These are phyloP conservation scores for Nasonia giraulti DNA, from an alignment of 1,140 invertebrate species.

Conservation along the genomic window DNA sequence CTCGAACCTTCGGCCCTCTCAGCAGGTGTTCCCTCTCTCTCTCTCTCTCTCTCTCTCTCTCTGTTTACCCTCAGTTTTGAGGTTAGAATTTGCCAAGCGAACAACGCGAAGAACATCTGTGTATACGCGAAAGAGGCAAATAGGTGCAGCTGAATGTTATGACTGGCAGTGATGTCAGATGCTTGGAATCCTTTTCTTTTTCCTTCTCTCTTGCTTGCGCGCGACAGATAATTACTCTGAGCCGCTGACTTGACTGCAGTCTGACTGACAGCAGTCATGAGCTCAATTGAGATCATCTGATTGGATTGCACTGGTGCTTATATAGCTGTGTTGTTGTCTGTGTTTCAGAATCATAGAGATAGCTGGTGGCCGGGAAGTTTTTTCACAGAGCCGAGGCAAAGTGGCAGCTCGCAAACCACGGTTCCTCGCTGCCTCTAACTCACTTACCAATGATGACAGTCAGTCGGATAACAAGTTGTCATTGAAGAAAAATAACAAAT, in stretches of 20 bases:
- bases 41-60: background rate
- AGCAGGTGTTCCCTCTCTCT: background rate
- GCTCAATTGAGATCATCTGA: constrained; percentile 1
- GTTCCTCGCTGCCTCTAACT: constrained; percentile 77
- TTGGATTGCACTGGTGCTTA: background rate
- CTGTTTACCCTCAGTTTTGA: constrained; percentile 23
- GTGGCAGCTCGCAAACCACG: constrained; percentile 82
- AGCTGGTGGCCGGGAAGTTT: constrained; percentile 89
- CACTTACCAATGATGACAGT: constrained; percentile 71
- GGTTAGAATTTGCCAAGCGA: background rate
- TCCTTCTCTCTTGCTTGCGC: background rate
- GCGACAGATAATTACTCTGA: constrained; percentile 11
- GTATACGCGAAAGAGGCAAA: background rate
- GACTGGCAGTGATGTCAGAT: constrained; percentile 44
- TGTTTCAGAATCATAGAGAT: constrained; percentile 87
- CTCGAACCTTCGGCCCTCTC: background rate
- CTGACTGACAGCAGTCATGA: background rate
- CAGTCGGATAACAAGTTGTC: constrained; percentile 74
- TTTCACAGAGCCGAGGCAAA: constrained; percentile 88
- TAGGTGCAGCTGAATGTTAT: background rate
- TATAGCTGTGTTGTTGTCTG: constrained; percentile 6
- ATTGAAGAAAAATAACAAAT: constrained; percentile 76
- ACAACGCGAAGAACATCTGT: constrained; percentile 22
- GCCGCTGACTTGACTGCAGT: background rate
- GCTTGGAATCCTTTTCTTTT: constrained; percentile 40